Base-by-base conservation (phyloP, 2,888 invertebrate genomes). In the Neoascia interrupta region DNA sequence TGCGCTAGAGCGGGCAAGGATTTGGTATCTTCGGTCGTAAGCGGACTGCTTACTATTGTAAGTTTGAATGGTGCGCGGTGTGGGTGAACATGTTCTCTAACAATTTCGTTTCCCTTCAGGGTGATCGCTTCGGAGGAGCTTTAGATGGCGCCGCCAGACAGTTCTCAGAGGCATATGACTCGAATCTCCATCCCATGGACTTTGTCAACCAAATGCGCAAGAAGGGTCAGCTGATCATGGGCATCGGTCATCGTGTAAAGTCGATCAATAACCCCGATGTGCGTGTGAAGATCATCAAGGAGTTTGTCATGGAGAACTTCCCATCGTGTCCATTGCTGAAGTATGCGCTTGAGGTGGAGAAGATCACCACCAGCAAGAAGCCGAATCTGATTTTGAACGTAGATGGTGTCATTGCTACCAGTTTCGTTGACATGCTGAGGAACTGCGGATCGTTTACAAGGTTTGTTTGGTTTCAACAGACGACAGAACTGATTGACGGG, bases 381-480 rank as follows among this genome's bases (percentile, higher is more conserved):
- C 99, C 99, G n/a, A 99, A 99, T 91, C 92, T 99, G 66, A 99
- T 99, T 87, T 92, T 99, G 76, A 99, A 99, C 89, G 99, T 99
- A 15, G 99, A 99, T 90, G 99, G 99, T 64, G 95, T 98, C 81
- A 98, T 99, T 84, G 99, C 98, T 0, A 97, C 97, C 37, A 94
- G 97, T 11, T 98, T 99, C 90, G 99, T 99, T 18, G 99, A 99
- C 88, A 92, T 99, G 91, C 92, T 99, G 82, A 91, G 97, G 31
- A 94, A 97, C 87, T 96, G 96, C 86, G 97, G 97, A 72, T 95
- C 96, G 81, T 99, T 99, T 88, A 97, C 98, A 0, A 93, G 92
- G 95, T 95, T 81, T 90, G 89, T 88, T 45, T 2, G 37, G 3
- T 43, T 45, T 45, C 10, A 19, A 1, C 26, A 5, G 6, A 26